Percentiles rank a stretch among this genome's conserved stretches.
Conservation (phyloP, 2,797 vertebrate species). For the Podarcis lilfordi region DNA sequence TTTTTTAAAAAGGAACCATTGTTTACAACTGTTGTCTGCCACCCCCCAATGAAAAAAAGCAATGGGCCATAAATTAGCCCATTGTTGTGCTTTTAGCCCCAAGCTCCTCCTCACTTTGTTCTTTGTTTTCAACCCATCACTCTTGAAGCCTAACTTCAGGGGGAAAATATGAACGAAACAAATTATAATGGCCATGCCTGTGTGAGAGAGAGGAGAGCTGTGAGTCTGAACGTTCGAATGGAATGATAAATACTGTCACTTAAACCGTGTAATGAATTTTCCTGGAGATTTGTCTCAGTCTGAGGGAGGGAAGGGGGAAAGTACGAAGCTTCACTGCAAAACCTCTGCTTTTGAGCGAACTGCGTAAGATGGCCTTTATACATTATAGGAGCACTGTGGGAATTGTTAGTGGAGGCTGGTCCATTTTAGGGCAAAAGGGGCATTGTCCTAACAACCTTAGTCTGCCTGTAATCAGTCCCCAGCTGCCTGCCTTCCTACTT, state of each 20-base stretch:
- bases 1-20: no score
- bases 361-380: neutral
- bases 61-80: neutral
- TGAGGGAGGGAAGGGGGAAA: constrained; percentile 5
- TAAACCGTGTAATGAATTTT: constrained; percentile 18
- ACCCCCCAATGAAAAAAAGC: neutral
- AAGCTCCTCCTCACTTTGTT: neutral
- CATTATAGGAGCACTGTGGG: no score
- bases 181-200: neutral
- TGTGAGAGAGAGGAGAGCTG: constrained; percentile 5
- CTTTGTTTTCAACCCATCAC: constrained; percentile 1
- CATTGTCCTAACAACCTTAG: no score
- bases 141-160: neutral
- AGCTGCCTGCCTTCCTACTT: no score
- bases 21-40: neutral
- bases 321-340: constrained; percentile 20
- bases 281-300: constrained; percentile 59
- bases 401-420: no score
- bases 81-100: neutral
- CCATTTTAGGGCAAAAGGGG: no score
- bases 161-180: neutral
- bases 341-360: constrained; percentile 42
- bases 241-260: constrained; percentile 14
- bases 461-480: no score
- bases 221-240: neutral